Evolutionary conservation across 2,888 invertebrate species (phyloP).

Genomic region (Didymodactylos carnosus): DNA sequence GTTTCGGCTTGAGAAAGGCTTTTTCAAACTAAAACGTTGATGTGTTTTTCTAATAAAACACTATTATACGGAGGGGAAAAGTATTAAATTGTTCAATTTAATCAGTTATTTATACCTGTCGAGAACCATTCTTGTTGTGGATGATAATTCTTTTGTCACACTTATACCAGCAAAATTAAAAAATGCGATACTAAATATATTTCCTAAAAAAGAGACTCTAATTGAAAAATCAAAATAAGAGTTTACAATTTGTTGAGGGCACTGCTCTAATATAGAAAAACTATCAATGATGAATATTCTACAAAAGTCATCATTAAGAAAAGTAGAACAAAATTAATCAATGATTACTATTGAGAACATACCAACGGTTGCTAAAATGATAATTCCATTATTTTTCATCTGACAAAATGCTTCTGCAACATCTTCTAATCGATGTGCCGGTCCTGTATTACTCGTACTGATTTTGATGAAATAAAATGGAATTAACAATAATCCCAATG

Average conservation of each 20-base stretch:
- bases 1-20: too few relatives aligned
- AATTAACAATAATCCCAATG: conserved; percentile 45
- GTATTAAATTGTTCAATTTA: too few relatives aligned
- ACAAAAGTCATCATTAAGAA: too few relatives aligned
- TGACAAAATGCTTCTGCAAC: conserved; percentile 62
- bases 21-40: too few relatives aligned
- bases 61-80: too few relatives aligned
- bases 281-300: too few relatives aligned
- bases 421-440: conserved; percentile 48
- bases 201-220: conserved; percentile 41
- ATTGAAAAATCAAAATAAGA: neutral
- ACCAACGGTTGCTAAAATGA: conserved; percentile 50
- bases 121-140: conserved; percentile 69
- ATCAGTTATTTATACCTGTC: too few relatives aligned
- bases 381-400: conserved; percentile 45
- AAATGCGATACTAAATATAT: conserved; percentile 65
- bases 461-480: conserved; percentile 42
- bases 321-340: too few relatives aligned
- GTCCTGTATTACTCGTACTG: neutral
- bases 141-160: conserved; percentile 76
- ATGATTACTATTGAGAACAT: conserved; percentile 24
- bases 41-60: too few relatives aligned
- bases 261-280: too few relatives aligned
- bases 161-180: conserved; percentile 78
- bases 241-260: too few relatives aligned